These are phyloP conservation scores for Bombus cullumanus DNA, from an alignment of 1,140 invertebrate genomes.

Conservation along the genomic window DNA sequence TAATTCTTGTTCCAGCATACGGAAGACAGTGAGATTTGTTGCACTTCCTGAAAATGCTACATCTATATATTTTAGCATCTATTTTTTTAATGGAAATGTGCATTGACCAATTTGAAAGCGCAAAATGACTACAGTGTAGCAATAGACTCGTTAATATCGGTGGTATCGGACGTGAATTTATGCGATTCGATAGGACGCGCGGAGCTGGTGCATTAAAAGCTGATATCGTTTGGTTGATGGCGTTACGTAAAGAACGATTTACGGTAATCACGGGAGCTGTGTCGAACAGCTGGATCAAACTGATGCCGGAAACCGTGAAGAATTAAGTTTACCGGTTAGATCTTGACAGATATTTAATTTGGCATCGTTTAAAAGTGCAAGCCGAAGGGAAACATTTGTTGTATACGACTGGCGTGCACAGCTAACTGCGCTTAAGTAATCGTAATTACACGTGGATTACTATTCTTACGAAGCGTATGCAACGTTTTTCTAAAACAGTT, in stretches of 20 bases:
- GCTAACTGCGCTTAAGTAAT: neutral
- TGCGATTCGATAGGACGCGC: conserved; percentile 4
- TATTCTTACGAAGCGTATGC: neutral
- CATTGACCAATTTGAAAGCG: neutral
- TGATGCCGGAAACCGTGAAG: conserved; percentile 8
- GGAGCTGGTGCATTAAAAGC: neutral
- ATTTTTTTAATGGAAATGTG: too few species aligned
- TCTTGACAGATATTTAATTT: conserved; percentile 33
- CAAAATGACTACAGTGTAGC: conserved; percentile 12
- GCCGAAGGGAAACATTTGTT: neutral
- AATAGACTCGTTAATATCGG: neutral
- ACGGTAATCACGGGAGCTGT: conserved; percentile 18
- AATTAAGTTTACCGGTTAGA: neutral
- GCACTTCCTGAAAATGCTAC: neutral
- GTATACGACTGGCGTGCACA: neutral
- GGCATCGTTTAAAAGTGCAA: neutral
- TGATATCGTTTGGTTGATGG: neutral
- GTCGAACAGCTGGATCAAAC: neutral
- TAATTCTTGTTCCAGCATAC: neutral
- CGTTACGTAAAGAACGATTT: conserved; percentile 35
- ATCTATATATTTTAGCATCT: neutral
- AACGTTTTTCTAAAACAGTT: neutral
- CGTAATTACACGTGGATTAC: neutral
- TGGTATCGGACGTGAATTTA: conserved; percentile 5
- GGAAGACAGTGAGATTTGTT: conserved; percentile 3